Evolutionary conservation across 2,113 vertebrate genomes (phyloP), one percentile per base, ranked within the genome.

Genomic region (Tachysurus vachellii): DNA sequence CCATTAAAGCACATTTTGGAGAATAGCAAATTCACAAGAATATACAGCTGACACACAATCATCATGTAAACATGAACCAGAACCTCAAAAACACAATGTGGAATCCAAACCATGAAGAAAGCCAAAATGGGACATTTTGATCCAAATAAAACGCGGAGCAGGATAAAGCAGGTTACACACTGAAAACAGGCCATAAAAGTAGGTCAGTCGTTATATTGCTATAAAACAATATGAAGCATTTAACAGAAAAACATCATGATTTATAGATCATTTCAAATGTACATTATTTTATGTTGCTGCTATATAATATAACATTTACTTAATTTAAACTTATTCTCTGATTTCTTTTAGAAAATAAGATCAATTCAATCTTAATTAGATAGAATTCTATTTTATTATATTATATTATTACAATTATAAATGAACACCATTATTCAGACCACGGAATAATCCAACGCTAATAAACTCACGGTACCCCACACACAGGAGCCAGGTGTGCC

Each of bases 81-180:
- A 54, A 14, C 14, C 73, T 53, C 26, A 26, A 6, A n/a, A 19
- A 31, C 53, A 31, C 53, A 21, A 19, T 56, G 76, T 31, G 53
- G 50, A 56, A 21, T 80, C 10, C 28, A 57, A 13, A 4, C 1
- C n/a, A 42, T 36, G 50, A 28, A 54, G 50, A 77, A 77, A 57
- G 0, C 23, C 23, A 1, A 83, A 66, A 83, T 56, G 83, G 83
- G 85, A 44, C 84, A 66, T 28, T 84, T 31, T 4, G 54, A 47
- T n/a, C 44, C 81, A 83, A 50, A 68, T 83, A 10, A 64, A 83
- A 42, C 54, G 59, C 0, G 10, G 36, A 61, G 14, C 5, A 81
- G 17, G 75, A 84, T 88, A 57, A 83, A 85, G 53, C 50, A 87
- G 83, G 70, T 87, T 85, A 85, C 28, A 53, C 21, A 75, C 17